Percentiles rank a stretch among this genome's conserved stretches.
Evolutionary conservation across 2,113 vertebrate species (phyloP).

Genomic region (Neolamprologus kungweensis): DNA sequence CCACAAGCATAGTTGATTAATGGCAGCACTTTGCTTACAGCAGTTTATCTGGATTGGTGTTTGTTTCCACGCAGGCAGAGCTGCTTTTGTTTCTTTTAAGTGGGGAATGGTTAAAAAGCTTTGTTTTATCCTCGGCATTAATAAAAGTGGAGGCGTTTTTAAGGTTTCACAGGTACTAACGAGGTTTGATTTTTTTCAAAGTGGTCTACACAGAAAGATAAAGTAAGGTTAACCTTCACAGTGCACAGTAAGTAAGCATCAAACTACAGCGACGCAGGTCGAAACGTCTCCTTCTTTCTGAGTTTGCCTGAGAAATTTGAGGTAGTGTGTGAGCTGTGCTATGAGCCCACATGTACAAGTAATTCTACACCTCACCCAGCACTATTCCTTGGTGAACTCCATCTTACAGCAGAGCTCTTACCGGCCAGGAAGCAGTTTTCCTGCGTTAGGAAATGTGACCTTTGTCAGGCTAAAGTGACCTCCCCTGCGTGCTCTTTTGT

Average conservation of each 20-base stretch:
- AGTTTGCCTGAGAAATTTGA: not conserved
- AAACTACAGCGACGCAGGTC: not conserved
- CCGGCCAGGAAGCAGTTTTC: slow-evolving; percentile 69
- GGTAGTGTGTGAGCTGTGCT: not conserved
- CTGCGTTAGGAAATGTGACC: slow-evolving; percentile 73
- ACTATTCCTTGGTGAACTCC: not conserved
- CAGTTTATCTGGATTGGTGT: slow-evolving; percentile 39
- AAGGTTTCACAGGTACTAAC: not conserved
- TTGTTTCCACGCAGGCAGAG: slow-evolving; percentile 7
- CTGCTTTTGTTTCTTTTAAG: slow-evolving; percentile 13
- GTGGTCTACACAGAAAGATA: not conserved
- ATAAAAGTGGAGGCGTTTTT: not conserved
- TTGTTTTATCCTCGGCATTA: slow-evolving; percentile 8
- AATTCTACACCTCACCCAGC: not conserved
- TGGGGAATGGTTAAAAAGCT: slow-evolving; percentile 12
- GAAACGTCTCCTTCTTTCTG: not conserved
- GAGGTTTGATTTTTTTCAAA: slow-evolving; percentile 1
- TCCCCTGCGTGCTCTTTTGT: slow-evolving; percentile 69
- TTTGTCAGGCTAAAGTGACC: slow-evolving; percentile 69
- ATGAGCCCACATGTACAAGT: not conserved
- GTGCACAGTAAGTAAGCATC: not conserved
- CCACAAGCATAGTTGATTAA: slow-evolving; percentile 29
- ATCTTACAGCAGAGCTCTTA: not conserved
- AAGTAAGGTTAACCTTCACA: not conserved
- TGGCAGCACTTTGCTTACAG: slow-evolving; percentile 42